Base-by-base conservation (phyloP, 2,888 invertebrate genomes). In the Chaetoderma sp. region DNA sequence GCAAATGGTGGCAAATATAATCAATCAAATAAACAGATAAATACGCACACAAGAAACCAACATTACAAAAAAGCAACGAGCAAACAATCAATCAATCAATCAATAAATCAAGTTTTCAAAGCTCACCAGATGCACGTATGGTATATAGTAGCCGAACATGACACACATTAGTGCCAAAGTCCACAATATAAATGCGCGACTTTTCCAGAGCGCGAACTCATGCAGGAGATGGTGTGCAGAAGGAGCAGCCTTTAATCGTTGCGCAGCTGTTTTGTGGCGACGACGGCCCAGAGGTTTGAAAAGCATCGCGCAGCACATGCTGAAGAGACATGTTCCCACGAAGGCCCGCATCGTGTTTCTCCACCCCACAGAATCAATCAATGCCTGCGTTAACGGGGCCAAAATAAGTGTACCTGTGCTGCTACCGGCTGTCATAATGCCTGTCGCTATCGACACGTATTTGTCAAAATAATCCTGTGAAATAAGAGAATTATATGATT, bases 121-220 rank as follows among this genome's bases (percentile, higher is more conserved):
- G n/a, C 78, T 76, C 68, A 82, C 82, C 70, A 82, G 61, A 71
- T 80, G 80, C 2, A 82, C 79, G 49, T 78, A 78, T 1, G 80
- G 80, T 33, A 82, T 78, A 60, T 77, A 79, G 58, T 79, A 80
- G 0, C 82, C 82, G 66, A 82, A 82, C 78, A 79, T 78, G n/a
- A 76, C 80, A 16, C 71, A 63, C 16, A 76, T 65, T 13, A 79
- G 75, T 8, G 77, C 72, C 3, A 70, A 18, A 0, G 74, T 72
- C 82, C 82, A 82, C 27, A 81, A 54, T 0, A 78, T 65, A 62
- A 78, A 82, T 25, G 79, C 78, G 23, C 75, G 54, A 68, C 78
- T 78, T 66, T 79, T 81, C 79, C 81, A 81, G 5, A 81, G 70
- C 42, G 10, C 18, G 10, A 67, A 49, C 25, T 79, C 78, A 27